A percentile compares a stretch with the other conserved stretches of the same genome.
phyloP scores from a whole-genome alignment of 1,140 invertebrate genomes.

The Caerostris extrusa region DNA sequence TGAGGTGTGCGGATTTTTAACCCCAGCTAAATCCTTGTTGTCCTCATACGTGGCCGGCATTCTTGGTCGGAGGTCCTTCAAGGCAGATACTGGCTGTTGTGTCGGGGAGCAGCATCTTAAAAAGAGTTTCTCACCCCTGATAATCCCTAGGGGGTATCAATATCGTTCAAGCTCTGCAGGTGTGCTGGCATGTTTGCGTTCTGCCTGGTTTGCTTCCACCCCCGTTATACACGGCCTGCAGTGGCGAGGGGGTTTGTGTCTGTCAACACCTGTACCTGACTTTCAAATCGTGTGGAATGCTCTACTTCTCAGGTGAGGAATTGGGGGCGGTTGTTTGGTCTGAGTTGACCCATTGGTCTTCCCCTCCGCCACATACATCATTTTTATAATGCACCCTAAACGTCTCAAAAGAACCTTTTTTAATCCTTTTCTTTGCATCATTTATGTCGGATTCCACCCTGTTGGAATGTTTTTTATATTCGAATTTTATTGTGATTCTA shows the following conservation, averaged over 20 bases:
- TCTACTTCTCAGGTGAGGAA: conserved; percentile 26
- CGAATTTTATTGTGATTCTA: no score
- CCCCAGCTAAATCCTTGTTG: conserved; percentile 36
- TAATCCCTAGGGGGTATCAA: conserved; percentile 12
- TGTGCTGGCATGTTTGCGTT: conserved; percentile 76
- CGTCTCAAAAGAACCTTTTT: background rate
- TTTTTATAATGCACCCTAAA: conserved; percentile 33
- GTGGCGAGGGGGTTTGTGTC: conserved; percentile 17
- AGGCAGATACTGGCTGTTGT: conserved; percentile 42
- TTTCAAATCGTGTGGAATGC: conserved; percentile 43
- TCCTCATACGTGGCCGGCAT: conserved; percentile 40
- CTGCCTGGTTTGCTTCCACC: conserved; percentile 59
- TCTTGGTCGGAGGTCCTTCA: conserved; percentile 44
- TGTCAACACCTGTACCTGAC: conserved; percentile 75
- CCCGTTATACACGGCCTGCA: background rate
- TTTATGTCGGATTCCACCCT: background rate
- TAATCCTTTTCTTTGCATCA: background rate
- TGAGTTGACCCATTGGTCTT: conserved; percentile 9
- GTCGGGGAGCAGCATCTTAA: background rate
- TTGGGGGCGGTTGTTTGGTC: conserved; percentile 55
- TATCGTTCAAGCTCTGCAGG: conserved; percentile 57
- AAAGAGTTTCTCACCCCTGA: conserved; percentile 7
- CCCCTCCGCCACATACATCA: background rate
- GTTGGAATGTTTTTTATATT: background rate
- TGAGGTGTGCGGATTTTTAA: background rate